Evolutionary conservation across 2,113 vertebrate species (phyloP).

Genomic region (Morphnarchus princeps): DNA sequence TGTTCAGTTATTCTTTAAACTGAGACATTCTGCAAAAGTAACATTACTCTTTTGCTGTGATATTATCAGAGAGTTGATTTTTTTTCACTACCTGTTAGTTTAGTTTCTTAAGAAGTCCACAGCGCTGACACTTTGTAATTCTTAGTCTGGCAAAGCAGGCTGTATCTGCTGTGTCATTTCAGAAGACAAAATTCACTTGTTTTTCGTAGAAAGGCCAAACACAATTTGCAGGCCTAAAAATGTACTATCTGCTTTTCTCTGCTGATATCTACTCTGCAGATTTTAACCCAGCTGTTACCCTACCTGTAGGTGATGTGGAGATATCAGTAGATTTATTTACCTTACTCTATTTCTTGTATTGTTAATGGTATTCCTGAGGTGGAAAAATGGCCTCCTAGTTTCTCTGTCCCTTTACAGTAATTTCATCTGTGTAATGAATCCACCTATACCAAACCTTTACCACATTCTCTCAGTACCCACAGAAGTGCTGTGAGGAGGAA

Average conservation of each 20-base stretch:
- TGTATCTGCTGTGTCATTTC: not conserved
- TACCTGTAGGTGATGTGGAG: not conserved
- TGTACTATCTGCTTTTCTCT: not conserved
- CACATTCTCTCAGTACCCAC: not conserved
- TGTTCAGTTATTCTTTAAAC: conserved; percentile 34
- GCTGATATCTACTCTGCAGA: not conserved
- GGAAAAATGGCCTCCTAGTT: not conserved
- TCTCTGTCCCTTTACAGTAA: not conserved
- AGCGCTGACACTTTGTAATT: not conserved
- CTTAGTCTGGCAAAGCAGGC: not conserved
- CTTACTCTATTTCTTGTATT: not conserved
- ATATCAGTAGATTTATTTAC: not conserved
- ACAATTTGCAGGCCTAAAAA: not conserved
- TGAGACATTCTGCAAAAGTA: conserved; percentile 33
- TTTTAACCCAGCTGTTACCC: not conserved
- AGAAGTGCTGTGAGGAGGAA: not conserved
- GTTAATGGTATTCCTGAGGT: not conserved
- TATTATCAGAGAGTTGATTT: not conserved
- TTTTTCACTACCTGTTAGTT: not conserved
- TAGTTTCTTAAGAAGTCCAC: not conserved
- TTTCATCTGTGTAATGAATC: not conserved
- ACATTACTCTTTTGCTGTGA: not conserved
- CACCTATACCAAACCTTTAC: not conserved
- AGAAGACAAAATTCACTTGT: not conserved
- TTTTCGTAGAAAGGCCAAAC: not conserved